Conservation (phyloP, 2,113 vertebrate genomes). For the Cariama cristata region DNA sequence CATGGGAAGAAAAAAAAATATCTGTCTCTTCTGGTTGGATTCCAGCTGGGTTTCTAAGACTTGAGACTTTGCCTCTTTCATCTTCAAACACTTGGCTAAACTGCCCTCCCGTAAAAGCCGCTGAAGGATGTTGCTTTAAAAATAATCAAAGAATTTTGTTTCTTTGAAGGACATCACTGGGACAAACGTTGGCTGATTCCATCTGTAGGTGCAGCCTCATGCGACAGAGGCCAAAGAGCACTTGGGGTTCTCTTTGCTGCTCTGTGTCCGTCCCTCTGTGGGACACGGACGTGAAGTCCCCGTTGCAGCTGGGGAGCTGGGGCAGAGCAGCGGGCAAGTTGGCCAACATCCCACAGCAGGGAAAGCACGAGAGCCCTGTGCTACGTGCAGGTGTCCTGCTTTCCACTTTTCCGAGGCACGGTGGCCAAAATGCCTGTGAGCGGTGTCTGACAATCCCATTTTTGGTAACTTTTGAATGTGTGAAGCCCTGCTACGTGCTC, state of each 20-base stretch:
- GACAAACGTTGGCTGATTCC: not conserved
- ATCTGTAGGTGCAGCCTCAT: not conserved
- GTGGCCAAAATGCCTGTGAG: not conserved
- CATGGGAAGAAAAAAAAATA: not conserved
- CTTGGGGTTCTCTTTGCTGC: not conserved
- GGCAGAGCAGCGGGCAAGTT: not conserved
- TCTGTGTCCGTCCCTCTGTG: not conserved
- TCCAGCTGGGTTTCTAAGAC: not conserved
- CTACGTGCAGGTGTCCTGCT: not conserved
- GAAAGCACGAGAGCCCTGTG: not conserved
- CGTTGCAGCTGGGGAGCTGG: not conserved
- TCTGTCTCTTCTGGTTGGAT: not conserved
- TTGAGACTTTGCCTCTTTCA: not conserved
- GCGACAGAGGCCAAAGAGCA: not conserved
- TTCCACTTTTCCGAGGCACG: not conserved
- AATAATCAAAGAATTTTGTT: not conserved
- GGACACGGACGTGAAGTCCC: fast-evolving
- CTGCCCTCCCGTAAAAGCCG: not conserved
- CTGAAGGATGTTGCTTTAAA: not conserved
- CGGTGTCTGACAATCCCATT: not conserved
- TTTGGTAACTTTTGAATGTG: not conserved
- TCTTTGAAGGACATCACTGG: not conserved
- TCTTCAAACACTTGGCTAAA: not conserved
- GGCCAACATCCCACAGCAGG: not conserved
- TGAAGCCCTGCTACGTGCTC: fast-evolving